phyloP scores from a whole-genome alignment of 2,113 vertebrate genomes.

The Stercorarius parasiticus region DNA sequence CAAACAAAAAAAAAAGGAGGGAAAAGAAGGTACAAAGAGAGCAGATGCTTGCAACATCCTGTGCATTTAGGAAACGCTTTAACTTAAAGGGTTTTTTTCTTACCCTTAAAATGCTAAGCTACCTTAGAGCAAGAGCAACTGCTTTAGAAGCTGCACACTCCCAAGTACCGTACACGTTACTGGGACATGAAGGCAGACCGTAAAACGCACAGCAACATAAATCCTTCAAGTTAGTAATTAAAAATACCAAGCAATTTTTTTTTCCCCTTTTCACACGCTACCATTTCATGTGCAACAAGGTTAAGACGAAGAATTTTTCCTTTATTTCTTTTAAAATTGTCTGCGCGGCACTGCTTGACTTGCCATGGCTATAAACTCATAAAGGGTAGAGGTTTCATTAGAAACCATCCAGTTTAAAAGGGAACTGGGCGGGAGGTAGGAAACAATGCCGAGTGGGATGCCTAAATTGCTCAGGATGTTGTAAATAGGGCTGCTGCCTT shows the following conservation, averaged over 20 bases:
- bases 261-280: background rate
- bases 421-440: constrained; percentile 59
- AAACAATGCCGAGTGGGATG: constrained; percentile 62
- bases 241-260: background rate
- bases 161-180: accelerated
- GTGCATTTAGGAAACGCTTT: background rate
- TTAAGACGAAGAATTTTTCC: background rate
- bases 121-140: background rate
- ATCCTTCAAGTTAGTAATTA: background rate
- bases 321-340: background rate
- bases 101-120: background rate
- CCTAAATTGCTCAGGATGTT: constrained; percentile 75
- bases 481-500: constrained; percentile 68
- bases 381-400: constrained; percentile 45
- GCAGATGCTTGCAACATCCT: background rate
- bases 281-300: background rate
- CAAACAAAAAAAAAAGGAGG: background rate
- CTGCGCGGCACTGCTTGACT: background rate
- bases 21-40: background rate
- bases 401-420: constrained; percentile 48
- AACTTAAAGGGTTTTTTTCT: background rate
- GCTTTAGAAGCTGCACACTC: background rate
- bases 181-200: background rate
- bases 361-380: constrained; percentile 44
- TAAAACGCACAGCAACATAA: background rate